These are phyloP conservation scores for Sternarchorhynchus goeldii DNA, from an alignment of 2,797 vertebrate species.

Conservation along the genomic window DNA sequence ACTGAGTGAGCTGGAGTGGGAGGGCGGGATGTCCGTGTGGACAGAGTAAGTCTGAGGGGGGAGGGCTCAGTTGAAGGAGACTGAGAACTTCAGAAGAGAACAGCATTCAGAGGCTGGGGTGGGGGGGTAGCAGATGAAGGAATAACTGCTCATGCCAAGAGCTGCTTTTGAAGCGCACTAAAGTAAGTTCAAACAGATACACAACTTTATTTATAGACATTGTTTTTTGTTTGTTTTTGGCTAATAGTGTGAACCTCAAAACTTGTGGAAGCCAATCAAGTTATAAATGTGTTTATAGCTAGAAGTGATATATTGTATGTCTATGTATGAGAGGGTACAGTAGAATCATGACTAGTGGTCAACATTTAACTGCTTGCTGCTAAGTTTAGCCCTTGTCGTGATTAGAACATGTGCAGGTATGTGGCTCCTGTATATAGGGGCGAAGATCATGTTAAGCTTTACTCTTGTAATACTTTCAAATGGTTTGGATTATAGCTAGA, in stretches of 20 bases:
- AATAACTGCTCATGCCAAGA: neutral
- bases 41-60: neutral
- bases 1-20: neutral
- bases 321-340: neutral
- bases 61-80: neutral
- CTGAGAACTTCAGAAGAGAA: neutral
- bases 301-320: neutral
- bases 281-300: neutral
- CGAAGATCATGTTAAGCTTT: neutral
- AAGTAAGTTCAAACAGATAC: constrained; percentile 10
- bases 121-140: neutral
- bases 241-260: neutral
- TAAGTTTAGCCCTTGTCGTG: constrained; percentile 75
- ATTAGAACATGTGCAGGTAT: neutral
- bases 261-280: no score
- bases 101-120: neutral
- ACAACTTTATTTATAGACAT: neutral
- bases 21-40: neutral
- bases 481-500: neutral
- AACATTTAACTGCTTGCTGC: constrained; percentile 90
- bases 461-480: neutral
- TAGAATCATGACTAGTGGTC: neutral
- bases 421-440: neutral
- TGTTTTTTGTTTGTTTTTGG: neutral
- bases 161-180: neutral